Conservation (phyloP, 1,140 invertebrate genomes). For the Zaprionus kolodkinae region DNA sequence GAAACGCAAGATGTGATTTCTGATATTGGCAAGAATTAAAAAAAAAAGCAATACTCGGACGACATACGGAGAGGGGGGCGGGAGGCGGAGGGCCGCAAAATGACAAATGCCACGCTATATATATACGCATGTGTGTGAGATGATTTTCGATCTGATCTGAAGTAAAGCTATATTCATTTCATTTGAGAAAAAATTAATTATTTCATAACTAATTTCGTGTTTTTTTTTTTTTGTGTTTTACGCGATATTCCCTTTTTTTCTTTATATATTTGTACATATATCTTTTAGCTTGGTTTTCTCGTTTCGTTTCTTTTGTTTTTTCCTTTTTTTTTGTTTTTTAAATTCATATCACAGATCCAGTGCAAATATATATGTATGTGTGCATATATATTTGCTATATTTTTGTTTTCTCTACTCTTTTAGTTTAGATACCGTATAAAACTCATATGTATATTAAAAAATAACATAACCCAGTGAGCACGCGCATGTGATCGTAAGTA, state of each 20-base stretch:
- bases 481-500: conserved; percentile 48
- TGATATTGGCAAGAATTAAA: conserved; percentile 13
- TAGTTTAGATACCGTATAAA: conserved; percentile 71
- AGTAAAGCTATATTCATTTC: conserved; percentile 69
- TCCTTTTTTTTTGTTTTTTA: conserved; percentile 64
- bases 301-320: conserved; percentile 51
- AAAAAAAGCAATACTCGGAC: conserved; percentile 3
- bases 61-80: conserved; percentile 12
- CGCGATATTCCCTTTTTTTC: conserved; percentile 38
- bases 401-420: conserved; percentile 60
- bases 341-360: conserved; percentile 84
- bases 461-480: conserved; percentile 77
- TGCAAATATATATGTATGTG: conserved; percentile 75
- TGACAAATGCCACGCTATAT: conserved; percentile 31
- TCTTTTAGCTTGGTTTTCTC: conserved; percentile 36
- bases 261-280: conserved; percentile 51
- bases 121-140: conserved; percentile 1
- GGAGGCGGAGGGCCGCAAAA: conserved; percentile 6
- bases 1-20: conserved; percentile 14
- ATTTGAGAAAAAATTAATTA: conserved; percentile 78
- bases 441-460: conserved; percentile 55
- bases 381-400: conserved; percentile 58
- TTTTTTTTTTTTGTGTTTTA: conserved; percentile 59
- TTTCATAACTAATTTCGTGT: conserved; percentile 80
- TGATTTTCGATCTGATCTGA: conserved; percentile 58